Evolutionary conservation across 2,888 invertebrate genomes (phyloP).

Genomic region (Trachelus troglodyta): DNA sequence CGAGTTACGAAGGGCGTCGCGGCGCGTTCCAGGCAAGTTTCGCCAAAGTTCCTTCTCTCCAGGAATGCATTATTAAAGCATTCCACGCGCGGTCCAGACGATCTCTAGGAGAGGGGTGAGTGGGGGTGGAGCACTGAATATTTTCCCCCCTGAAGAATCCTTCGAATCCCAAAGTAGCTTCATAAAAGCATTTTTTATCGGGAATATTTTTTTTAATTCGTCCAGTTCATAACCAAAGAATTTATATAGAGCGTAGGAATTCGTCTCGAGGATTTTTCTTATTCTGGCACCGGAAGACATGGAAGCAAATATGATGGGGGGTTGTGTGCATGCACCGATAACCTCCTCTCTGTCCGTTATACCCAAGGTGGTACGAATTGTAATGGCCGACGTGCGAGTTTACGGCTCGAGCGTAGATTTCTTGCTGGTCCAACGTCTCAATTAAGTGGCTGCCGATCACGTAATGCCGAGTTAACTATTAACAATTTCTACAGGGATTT

Average conservation of each 20-base stretch:
- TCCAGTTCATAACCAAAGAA: background rate
- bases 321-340: too few relatives aligned
- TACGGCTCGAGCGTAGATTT: background rate
- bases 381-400: background rate
- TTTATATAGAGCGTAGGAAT: background rate
- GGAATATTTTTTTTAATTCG: background rate
- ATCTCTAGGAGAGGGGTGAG: background rate
- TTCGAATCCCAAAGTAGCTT: slow-evolving; percentile 37
- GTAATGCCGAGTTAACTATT: slow-evolving; percentile 17
- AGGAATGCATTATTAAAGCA: slow-evolving; percentile 60
- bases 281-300: background rate
- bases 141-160: slow-evolving; percentile 38
- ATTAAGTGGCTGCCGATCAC: slow-evolving; percentile 28
- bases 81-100: slow-evolving; percentile 43
- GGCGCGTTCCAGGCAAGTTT: background rate
- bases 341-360: background rate
- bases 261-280: background rate
- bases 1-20: too few relatives aligned
- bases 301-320: background rate
- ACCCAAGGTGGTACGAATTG: background rate
- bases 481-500: slow-evolving; percentile 23
- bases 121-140: slow-evolving; percentile 24
- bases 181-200: background rate
- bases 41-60: slow-evolving; percentile 41
- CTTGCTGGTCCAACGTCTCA: slow-evolving; percentile 36